Base-by-base conservation (phyloP, 1,140 invertebrate genomes). In the Cephus cinctus region DNA sequence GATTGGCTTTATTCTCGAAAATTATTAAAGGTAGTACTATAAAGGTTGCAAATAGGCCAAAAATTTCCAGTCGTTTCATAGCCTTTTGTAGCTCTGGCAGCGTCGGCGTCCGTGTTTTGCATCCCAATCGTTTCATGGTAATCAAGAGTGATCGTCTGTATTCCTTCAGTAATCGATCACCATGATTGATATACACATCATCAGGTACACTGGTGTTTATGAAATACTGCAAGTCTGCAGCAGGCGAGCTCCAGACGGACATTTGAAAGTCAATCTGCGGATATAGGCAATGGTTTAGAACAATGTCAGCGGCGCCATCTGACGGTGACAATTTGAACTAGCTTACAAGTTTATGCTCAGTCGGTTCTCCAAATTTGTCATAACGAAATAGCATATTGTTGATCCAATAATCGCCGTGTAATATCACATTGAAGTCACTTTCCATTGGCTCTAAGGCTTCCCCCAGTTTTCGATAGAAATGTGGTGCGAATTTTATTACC, bases 311-410 rank as follows among this genome's bases (percentile, higher is more conserved):
- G n/a, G n/a, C n/a, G n/a, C n/a, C n/a, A n/a, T n/a, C n/a, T n/a
- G n/a, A n/a, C n/a, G n/a, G n/a, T n/a, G 55, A 65, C 23, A 44
- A 52, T 41, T 3, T 16, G 11, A 22, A 25, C 27, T 23, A 3
- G 71, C 76, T 77, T 65, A 83, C 80, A 35, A 84, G 82, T 59
- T 80, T 80, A 3, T 81, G 74, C 8, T 76, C 66, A 4, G 76
- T 66, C 0, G 79, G 73, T 40, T 77, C 69, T 1, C 67, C 65
- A 0, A 67, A 34, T 0, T 71, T 48, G 41, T 81, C 61, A 44
- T 85, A 84, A 30, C 74, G 74, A 56, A 85, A 86, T 53, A 87
- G 64, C 65, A 86, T 82, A 53, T 87, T 87, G 50, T 84, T 85
- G 1, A 80, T 69, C 83, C 84, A 86, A 19, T 77, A 71, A 58